These are phyloP conservation scores for Stomatorhinus ivindoensis DNA, from an alignment of 2,113 vertebrate genomes.

Conservation along the genomic window DNA sequence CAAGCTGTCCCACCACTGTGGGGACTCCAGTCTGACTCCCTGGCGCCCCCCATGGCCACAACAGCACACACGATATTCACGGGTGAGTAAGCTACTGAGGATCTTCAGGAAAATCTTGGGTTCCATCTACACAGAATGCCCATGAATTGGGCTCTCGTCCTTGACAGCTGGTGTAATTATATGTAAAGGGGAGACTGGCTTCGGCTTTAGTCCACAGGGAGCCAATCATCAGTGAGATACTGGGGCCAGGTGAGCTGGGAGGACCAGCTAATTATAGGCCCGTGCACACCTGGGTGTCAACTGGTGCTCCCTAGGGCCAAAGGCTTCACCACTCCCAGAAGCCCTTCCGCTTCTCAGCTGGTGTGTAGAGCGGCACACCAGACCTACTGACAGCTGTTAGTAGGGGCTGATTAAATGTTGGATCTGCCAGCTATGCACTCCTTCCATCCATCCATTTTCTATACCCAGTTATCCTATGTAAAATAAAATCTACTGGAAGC, in stretches of 20 bases:
- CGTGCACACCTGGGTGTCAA: constrained; percentile 22
- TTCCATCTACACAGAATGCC: neutral
- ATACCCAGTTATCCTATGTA: neutral
- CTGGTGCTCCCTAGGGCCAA: neutral
- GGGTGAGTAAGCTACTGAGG: neutral
- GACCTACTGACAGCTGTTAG: neutral
- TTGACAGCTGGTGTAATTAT: constrained; percentile 62
- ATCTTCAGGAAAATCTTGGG: neutral
- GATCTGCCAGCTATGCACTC: neutral
- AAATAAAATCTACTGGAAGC: neutral
- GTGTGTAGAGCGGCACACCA: neutral
- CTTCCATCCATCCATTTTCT: neutral
- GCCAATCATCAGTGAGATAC: constrained; percentile 55
- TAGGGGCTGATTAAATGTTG: neutral
- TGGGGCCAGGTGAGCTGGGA: constrained; percentile 38
- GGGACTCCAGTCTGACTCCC: neutral
- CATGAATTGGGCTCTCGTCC: constrained; percentile 25
- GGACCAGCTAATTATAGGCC: constrained; percentile 51
- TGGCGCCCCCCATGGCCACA: neutral
- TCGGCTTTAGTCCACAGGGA: constrained; percentile 52
- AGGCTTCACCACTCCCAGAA: neutral
- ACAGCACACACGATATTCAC: neutral
- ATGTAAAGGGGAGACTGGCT: constrained; percentile 38
- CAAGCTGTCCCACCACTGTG: neutral
- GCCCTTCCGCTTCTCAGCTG: neutral